Base-by-base conservation (phyloP, 2,113 vertebrate genomes). In the Rhabdornis inornatus region DNA sequence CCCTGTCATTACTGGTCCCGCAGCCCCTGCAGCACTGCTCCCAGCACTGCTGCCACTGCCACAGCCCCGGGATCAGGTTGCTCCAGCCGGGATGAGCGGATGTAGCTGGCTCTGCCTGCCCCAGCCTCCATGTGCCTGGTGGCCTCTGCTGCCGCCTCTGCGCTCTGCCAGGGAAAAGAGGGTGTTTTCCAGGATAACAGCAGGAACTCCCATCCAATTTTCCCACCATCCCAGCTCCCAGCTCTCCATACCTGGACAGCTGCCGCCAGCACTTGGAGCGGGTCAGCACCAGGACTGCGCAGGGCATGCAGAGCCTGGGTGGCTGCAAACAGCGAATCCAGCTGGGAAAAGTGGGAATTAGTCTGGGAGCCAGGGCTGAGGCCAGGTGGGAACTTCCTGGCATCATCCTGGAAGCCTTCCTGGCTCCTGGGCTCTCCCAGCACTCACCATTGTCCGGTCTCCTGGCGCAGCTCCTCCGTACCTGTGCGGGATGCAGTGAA, bases 91-190 rank as follows among this genome's bases (percentile, higher is more conserved):
- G 98, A 97, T 0, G 98, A 98, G 10, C 98, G 97, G 90, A 99
- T 98, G 80, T 99, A 99, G 92, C 99, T 99, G 90, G 99, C 99
- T 70, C 99, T 97, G n/a, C 99, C 99, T 0, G 98, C 99, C 28
- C 91, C 98, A 0, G 99, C 99, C 23, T 97, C 97, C 96, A 99
- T 99, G 82, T 97, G 30, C 81, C 95, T 98, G 21, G 99, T 99
- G 30, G 98, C 98, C 72, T 99, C 98, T 0, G 99, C 99, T 1
- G 99, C 99, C 0, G 56, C 95, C 49, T 98, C 94, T 0, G 99
- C 99, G 35, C 96, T 98, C 99, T 99, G 94, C 47, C 78, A 2
- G 49, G 55, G 21, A 53, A 40, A 83, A 53, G 13, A 0, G 6
- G 33, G 27, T 14, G 55, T 76, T 76, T 49, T 9, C 35, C 13